A percentile compares a stretch with the other conserved stretches of the same genome.
phyloP scores from a whole-genome alignment of 2,888 invertebrate species.

The Cheilosia grossa region DNA sequence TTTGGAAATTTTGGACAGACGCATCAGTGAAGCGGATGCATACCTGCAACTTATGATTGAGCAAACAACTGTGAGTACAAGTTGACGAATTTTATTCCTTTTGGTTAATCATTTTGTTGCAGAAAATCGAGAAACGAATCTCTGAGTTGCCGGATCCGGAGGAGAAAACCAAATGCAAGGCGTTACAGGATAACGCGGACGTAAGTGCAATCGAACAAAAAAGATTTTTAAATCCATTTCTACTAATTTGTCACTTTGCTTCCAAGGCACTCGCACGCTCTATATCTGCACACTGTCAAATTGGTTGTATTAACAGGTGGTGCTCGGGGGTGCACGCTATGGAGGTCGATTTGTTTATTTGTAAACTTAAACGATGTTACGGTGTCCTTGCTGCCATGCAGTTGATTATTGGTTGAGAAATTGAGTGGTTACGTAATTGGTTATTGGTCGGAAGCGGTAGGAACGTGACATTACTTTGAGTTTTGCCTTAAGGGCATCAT shows the following conservation, averaged over 20 bases:
- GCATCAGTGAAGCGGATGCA: constrained; percentile 97
- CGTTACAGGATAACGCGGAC: constrained; percentile 90
- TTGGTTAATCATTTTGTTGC: constrained; percentile 62
- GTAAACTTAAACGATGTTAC: constrained; percentile 33
- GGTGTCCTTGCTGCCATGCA: constrained; percentile 52
- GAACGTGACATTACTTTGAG: background rate
- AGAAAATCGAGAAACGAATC: constrained; percentile 89
- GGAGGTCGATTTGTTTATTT: constrained; percentile 44
- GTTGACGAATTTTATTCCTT: constrained; percentile 39
- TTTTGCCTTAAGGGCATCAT: background rate
- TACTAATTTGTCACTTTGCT: constrained; percentile 75
- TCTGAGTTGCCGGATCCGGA: constrained; percentile 86
- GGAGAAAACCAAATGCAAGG: constrained; percentile 88
- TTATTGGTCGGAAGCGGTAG: background rate
- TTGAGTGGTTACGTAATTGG: constrained; percentile 51
- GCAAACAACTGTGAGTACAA: constrained; percentile 89
- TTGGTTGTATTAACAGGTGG: constrained; percentile 62
- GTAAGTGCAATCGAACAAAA: constrained; percentile 84
- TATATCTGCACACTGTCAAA: background rate
- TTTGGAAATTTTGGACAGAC: constrained; percentile 91
- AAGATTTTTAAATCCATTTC: background rate
- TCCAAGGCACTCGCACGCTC: constrained; percentile 38
- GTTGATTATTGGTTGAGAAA: constrained; percentile 49
- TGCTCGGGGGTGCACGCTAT: constrained; percentile 33
- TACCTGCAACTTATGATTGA: constrained; percentile 98